A percentile compares a stretch with the other conserved stretches of the same genome.
These are phyloP conservation scores for Eciton burchellii DNA, from an alignment of 1,140 invertebrate species.

Conservation along the genomic window DNA sequence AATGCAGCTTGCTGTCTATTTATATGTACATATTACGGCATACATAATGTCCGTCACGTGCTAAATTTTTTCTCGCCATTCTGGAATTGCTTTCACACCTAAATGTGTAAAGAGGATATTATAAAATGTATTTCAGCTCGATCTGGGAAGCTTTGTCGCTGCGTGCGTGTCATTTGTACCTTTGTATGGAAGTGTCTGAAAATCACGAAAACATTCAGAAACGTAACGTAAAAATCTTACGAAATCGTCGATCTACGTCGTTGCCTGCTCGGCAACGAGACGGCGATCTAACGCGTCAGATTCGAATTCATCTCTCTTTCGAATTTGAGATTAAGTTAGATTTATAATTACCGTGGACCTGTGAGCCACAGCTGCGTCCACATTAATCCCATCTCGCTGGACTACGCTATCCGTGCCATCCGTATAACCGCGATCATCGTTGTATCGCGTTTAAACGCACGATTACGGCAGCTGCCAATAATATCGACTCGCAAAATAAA, in stretches of 20 bases:
- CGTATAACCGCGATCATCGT: constrained; percentile 38
- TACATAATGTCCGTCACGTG: constrained; percentile 15
- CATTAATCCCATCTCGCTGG: constrained; percentile 77
- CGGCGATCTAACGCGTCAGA: constrained; percentile 62
- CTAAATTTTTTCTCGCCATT: constrained; percentile 8
- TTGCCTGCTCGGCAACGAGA: constrained; percentile 66
- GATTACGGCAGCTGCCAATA: constrained; percentile 80
- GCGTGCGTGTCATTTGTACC: not conserved
- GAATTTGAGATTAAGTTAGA: constrained; percentile 77
- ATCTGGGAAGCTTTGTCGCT: constrained; percentile 27
- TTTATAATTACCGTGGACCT: constrained; percentile 72
- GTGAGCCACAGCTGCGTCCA: constrained; percentile 76
- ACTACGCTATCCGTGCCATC: constrained; percentile 56
- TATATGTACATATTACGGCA: constrained; percentile 6
- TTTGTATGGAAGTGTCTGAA: not conserved
- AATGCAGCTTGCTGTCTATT: constrained; percentile 13
- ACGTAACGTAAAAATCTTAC: constrained; percentile 33
- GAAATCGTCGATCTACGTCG: constrained; percentile 7
- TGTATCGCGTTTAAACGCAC: constrained; percentile 60
- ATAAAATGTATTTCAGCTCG: not conserved
- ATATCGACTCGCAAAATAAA: constrained; percentile 64
- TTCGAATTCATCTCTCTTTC: no score
- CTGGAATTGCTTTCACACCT: constrained; percentile 8
- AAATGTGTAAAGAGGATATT: constrained; percentile 17
- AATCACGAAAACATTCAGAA: no score